phyloP scores from a whole-genome alignment of 2,888 invertebrate species.

The Elegia similella region DNA sequence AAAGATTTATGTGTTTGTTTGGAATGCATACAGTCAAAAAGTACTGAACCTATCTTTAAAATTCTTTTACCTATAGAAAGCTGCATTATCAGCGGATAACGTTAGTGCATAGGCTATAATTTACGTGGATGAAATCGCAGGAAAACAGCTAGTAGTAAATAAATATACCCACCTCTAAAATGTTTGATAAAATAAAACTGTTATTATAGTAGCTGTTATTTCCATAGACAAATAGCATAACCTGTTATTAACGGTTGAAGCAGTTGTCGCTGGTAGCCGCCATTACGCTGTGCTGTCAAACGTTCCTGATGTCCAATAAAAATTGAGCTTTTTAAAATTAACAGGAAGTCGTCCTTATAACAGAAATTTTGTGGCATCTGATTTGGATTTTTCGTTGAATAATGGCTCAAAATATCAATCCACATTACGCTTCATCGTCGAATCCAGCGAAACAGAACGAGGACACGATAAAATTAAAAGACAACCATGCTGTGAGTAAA shows the following conservation, averaged over 20 bases:
- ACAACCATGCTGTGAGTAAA: conserved; percentile 95
- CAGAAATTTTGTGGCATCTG: conserved; percentile 66
- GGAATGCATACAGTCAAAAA: too few relatives aligned
- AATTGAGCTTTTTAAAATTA: conserved; percentile 77
- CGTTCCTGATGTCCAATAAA: conserved; percentile 64
- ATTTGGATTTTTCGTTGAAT: conserved; percentile 52
- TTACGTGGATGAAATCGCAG: too few relatives aligned
- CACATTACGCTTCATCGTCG: conserved; percentile 87
- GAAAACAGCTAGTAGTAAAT: background rate
- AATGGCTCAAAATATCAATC: conserved; percentile 95
- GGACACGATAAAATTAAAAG: conserved; percentile 88
- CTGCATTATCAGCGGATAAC: too few relatives aligned
- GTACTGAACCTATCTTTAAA: too few relatives aligned
- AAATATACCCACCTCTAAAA: too few relatives aligned
- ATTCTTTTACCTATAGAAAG: too few relatives aligned
- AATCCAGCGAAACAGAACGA: conserved; percentile 89
- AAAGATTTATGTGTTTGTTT: too few relatives aligned
- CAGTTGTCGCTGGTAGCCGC: conserved; percentile 47
- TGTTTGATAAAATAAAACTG: too few relatives aligned
- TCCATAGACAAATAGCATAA: background rate
- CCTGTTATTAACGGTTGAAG: background rate
- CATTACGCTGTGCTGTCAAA: conserved; percentile 72
- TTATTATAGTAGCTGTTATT: background rate
- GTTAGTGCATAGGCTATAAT: too few relatives aligned
- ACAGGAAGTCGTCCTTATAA: conserved; percentile 69